These are phyloP conservation scores for Eupithecia subfuscata DNA, from an alignment of 2,888 invertebrate genomes.

Conservation along the genomic window DNA sequence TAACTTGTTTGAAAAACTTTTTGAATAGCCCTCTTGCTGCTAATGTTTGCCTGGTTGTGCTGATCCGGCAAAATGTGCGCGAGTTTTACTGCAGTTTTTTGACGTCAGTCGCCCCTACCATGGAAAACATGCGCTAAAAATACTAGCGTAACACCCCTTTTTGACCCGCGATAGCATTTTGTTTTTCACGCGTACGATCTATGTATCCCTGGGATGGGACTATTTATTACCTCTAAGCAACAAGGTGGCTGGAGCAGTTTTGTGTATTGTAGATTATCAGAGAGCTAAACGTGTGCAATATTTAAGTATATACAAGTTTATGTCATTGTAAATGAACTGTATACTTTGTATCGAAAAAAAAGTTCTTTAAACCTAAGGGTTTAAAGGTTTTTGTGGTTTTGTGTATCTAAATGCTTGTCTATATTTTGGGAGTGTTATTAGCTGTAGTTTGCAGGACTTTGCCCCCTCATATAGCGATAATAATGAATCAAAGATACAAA, in stretches of 20 bases:
- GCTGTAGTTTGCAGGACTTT: not conserved
- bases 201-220: too few species aligned
- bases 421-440: not conserved
- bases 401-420: too few species aligned
- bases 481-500: not conserved
- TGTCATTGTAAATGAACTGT: too few species aligned
- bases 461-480: not conserved
- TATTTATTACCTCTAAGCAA: too few species aligned
- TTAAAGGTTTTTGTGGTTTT: not conserved
- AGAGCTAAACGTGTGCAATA: too few species aligned
- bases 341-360: too few species aligned
- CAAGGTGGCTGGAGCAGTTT: not conserved
- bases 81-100: constrained; percentile 14
- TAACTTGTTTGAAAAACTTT: constrained; percentile 2
- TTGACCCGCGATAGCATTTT: not conserved
- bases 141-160: not conserved
- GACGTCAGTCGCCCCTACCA: constrained; percentile 6
- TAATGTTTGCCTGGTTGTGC: not conserved
- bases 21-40: not conserved
- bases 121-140: not conserved
- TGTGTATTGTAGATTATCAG: not conserved
- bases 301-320: too few species aligned
- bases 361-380: too few species aligned
- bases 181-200: not conserved
- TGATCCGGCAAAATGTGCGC: not conserved